Evolutionary conservation across 2,113 vertebrate genomes (phyloP), one percentile per base, ranked within the genome.

Genomic region (Cyprinodon tularosa): DNA sequence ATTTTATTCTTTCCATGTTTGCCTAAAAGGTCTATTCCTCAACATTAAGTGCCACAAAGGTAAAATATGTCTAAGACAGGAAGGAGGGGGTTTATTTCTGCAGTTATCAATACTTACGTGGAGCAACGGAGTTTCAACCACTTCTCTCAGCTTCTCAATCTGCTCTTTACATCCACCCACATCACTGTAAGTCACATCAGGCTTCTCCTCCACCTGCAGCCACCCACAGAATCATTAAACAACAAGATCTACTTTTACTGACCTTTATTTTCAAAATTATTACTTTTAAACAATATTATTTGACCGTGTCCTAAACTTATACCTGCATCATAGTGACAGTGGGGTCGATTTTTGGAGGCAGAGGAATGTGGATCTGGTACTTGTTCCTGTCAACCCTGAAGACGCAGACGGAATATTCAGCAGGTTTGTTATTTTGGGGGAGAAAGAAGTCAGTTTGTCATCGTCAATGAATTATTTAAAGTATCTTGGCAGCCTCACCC

Each of bases 321-420:
- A 99, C 98, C 96, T 99, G 98, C 98, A 99, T 99, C 98, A 99
- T 99, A 48, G 98, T 99, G 82, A 99, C 98, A 0, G 98, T 99
- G 36, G 98, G 98, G 86, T 99, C 98, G 78, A 99, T 99, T 93
- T 99, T 99, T 1, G 98, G 98, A 89, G 98, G 98, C 82, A 99
- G 92, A 3, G 98, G 98, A 57, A 99, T 99, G 71, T 99, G 98
- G 89, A 99, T 99, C 91, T 99, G 98, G 76, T 99, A 99, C 80
- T 99, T 99, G 94, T 99, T 99, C 90, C 98, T 95, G 94, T 99
- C 98, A 77, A 99, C 98, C 22, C 98, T 99, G 90, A 3, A 71
- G 20, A 15, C 65, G 44, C 45, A 83, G 1, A 60, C 14, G 2
- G 61, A 4, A 64, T 6, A 15, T 61, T 78, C 12, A 87, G 29